Evolutionary conservation across 1,140 invertebrate species (phyloP).

Genomic region (Eciton burchellii): DNA sequence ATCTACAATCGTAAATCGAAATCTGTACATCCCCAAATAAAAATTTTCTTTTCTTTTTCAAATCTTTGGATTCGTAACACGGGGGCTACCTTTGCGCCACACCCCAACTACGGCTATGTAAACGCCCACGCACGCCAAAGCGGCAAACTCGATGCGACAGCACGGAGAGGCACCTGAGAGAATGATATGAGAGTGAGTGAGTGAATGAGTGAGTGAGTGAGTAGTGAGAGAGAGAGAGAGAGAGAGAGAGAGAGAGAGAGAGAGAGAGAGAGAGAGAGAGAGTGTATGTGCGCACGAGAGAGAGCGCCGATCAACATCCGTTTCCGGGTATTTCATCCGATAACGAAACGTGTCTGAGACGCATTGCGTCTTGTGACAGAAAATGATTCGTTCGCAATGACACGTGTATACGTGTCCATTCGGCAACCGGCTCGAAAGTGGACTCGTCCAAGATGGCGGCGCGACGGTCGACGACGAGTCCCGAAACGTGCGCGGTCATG

Average conservation of each 20-base stretch:
- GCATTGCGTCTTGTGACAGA: neutral
- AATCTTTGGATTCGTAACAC: neutral
- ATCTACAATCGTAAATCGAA: too few species aligned
- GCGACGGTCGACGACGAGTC: constrained; percentile 54
- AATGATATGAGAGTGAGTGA: too few species aligned
- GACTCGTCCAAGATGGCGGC: constrained; percentile 84
- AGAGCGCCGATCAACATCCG: constrained; percentile 27
- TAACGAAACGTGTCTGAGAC: too few species aligned
- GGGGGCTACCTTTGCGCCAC: constrained; percentile 12
- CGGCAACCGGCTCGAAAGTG: constrained; percentile 72
- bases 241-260: too few species aligned
- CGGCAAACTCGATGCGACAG: neutral
- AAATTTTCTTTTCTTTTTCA: too few species aligned
- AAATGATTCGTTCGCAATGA: neutral
- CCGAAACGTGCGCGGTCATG: neutral
- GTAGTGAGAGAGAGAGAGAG: too few species aligned
- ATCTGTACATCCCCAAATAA: too few species aligned
- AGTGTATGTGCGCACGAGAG: too few species aligned
- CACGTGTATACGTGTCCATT: neutral
- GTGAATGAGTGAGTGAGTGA: too few species aligned
- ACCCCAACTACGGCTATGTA: constrained; percentile 52
- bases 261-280: too few species aligned
- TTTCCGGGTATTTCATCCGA: too few species aligned
- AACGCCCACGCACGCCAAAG: constrained; percentile 60
- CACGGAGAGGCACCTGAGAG: constrained; percentile 74